These are phyloP conservation scores for Pinna nobilis DNA, from an alignment of 1,140 invertebrate species.

Conservation along the genomic window DNA sequence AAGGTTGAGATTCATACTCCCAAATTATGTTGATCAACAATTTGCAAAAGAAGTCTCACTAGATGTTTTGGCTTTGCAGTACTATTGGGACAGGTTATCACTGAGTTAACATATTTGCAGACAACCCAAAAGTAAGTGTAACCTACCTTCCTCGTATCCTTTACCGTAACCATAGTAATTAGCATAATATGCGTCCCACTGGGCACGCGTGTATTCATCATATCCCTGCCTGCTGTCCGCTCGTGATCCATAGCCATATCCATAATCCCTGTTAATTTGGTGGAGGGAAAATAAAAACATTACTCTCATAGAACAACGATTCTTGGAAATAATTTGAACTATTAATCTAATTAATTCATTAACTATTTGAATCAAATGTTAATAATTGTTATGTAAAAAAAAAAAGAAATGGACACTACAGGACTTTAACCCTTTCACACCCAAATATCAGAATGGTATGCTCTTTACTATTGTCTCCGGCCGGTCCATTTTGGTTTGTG, in stretches of 20 bases:
- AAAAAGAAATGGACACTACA: not conserved
- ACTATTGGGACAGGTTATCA: not conserved
- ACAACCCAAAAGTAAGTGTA: not conserved
- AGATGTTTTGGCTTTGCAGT: too few species aligned
- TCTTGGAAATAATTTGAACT: not conserved
- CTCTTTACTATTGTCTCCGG: too few species aligned
- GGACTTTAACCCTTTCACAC: too few species aligned
- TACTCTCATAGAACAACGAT: not conserved
- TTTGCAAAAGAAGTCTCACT: too few species aligned
- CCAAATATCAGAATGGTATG: too few species aligned
- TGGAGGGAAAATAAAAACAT: not conserved
- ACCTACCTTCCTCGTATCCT: conserved; percentile 8
- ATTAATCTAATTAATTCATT: not conserved
- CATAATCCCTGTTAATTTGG: conserved; percentile 10
- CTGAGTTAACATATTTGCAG: not conserved
- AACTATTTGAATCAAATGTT: not conserved
- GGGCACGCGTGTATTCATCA: conserved; percentile 29
- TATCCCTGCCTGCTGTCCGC: conserved; percentile 52
- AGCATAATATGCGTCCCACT: conserved; percentile 27
- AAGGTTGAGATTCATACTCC: too few species aligned
- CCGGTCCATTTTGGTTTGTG: too few species aligned
- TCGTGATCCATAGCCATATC: conserved; percentile 39
- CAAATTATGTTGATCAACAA: too few species aligned
- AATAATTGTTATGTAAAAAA: not conserved
- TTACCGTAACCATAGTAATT: conserved; percentile 28